These are phyloP conservation scores for Synanthedon andrenaeformis DNA, from an alignment of 2,888 invertebrate genomes.

Conservation along the genomic window DNA sequence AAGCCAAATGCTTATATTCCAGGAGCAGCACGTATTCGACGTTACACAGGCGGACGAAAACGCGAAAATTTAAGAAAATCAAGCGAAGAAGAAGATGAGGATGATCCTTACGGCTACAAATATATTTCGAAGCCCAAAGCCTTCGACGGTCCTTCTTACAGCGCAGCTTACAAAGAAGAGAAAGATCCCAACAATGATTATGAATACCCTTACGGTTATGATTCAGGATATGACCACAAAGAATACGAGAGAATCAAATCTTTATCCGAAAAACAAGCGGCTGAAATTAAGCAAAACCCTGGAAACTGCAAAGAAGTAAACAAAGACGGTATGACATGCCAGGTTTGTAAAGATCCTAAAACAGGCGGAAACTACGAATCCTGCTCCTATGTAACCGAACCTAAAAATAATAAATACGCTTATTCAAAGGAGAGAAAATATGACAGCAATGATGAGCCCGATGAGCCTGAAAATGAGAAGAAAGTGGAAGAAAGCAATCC, in stretches of 20 bases:
- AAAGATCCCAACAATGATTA: conserved; percentile 52
- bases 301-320: conserved; percentile 75
- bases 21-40: conserved; percentile 56
- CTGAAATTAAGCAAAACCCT: conserved; percentile 72
- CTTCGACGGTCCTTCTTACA: conserved; percentile 56
- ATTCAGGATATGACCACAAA: conserved; percentile 63
- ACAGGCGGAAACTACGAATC: conserved; percentile 83
- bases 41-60: conserved; percentile 60
- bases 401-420: conserved; percentile 77
- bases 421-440: conserved; percentile 75
- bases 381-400: conserved; percentile 82
- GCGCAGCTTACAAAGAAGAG: conserved; percentile 53
- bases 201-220: conserved; percentile 60
- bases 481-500: conserved; percentile 42
- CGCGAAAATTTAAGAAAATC: conserved; percentile 42
- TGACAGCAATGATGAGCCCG: conserved; percentile 70
- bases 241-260: conserved; percentile 71
- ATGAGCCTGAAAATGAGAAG: conserved; percentile 53
- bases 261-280: conserved; percentile 72
- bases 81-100: conserved; percentile 38
- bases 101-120: conserved; percentile 65
- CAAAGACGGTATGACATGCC: conserved; percentile 77
- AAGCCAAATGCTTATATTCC: conserved; percentile 62
- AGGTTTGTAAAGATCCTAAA: conserved; percentile 79
- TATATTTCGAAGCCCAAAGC: conserved; percentile 63